Percentiles rank a stretch among this genome's conserved stretches.
Conservation (phyloP, 2,113 vertebrate genomes). For the human region GRCh38 chr14:99936501-99937000, state of each 20-base stretch:
- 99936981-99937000: accelerated
- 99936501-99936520: background rate
- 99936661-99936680: background rate
- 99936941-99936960: background rate
- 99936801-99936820: background rate
- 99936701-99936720: no score
- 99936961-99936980: accelerated
- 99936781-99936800: background rate
- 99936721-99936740: background rate
- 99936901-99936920: background rate
- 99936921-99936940: background rate
- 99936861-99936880: accelerated
- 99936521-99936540: accelerated
- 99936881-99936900: accelerated
- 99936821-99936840: accelerated
- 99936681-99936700: background rate
- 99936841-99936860: background rate
- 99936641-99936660: no score
- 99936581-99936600: no score
- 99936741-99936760: background rate
- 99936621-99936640: background rate
- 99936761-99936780: background rate
- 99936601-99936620: background rate
- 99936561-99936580: background rate
- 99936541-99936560: accelerated